Conservation (phyloP, 2,113 vertebrate species). For the Lycaon pictus region DNA sequence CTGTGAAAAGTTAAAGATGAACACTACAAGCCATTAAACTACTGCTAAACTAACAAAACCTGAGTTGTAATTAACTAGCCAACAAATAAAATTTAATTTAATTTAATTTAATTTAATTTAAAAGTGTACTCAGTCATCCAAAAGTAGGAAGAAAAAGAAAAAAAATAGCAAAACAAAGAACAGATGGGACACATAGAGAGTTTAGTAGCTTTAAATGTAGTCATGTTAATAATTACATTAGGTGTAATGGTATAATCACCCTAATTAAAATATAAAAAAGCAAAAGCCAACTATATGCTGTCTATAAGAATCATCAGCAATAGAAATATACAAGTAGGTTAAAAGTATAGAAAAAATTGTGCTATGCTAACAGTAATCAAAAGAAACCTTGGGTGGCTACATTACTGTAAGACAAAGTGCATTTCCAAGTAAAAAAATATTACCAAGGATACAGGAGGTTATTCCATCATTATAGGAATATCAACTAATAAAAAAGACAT, state of each 20-base stretch:
- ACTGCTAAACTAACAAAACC: not conserved
- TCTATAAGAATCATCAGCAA: not conserved
- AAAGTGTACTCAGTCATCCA: not conserved
- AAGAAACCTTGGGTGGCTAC: not conserved
- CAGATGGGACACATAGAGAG: not conserved
- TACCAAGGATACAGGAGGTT: not conserved
- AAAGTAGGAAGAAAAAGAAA: not conserved
- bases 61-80: not conserved
- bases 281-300: not conserved
- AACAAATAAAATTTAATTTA: not conserved
- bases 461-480: not conserved
- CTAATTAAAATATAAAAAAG: not conserved
- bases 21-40: not conserved
- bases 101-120: no score
- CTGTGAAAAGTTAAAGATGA: not conserved
- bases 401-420: not conserved
- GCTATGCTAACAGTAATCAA: not conserved
- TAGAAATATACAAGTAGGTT: not conserved
- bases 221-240: not conserved
- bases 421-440: not conserved
- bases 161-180: not conserved
- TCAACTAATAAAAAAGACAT: not conserved
- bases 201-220: not conserved
- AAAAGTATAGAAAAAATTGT: not conserved
- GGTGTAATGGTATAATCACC: not conserved